A percentile compares a stretch with the other conserved stretches of the same genome.
Conservation (phyloP, 1,140 invertebrate species). For the Periplaneta americana region DNA sequence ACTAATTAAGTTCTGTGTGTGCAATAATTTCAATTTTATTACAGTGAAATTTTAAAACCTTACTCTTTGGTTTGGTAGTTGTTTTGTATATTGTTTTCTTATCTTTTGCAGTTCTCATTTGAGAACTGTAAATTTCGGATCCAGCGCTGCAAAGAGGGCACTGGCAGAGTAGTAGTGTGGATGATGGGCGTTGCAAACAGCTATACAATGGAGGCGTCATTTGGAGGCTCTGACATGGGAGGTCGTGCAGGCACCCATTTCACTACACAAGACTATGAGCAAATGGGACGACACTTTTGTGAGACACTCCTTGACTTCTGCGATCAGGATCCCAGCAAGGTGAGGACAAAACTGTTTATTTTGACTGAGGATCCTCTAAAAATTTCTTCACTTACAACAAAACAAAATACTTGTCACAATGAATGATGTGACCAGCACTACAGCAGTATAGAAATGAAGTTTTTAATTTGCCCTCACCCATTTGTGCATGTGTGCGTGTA, state of each 20-base stretch:
- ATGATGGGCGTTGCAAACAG: conserved; percentile 90
- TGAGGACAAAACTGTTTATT: conserved; percentile 34
- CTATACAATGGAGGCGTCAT: conserved; percentile 92
- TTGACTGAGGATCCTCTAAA: too few species aligned
- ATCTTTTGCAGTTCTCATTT: conserved; percentile 73
- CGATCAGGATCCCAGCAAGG: conserved; percentile 81
- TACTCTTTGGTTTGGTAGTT: too few species aligned
- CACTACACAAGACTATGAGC: conserved; percentile 70
- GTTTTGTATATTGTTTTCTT: too few species aligned
- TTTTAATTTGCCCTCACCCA: too few species aligned
- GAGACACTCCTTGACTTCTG: conserved; percentile 88
- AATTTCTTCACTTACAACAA: too few species aligned
- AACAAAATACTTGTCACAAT: too few species aligned
- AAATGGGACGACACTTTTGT: conserved; percentile 83
- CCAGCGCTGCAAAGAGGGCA: conserved; percentile 88
- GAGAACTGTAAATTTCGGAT: conserved; percentile 91
- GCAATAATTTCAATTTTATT: too few species aligned
- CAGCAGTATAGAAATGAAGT: too few species aligned
- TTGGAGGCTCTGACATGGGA: conserved; percentile 78
- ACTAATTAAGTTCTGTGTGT: too few species aligned
- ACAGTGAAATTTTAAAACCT: too few species aligned
- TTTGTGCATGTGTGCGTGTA: too few species aligned
- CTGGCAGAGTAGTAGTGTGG: conserved; percentile 88
- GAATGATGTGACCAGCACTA: too few species aligned
- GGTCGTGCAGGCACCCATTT: conserved; percentile 83